These are phyloP conservation scores for Echeneis naucrates DNA, from an alignment of 2,797 vertebrate species.

Conservation along the genomic window DNA sequence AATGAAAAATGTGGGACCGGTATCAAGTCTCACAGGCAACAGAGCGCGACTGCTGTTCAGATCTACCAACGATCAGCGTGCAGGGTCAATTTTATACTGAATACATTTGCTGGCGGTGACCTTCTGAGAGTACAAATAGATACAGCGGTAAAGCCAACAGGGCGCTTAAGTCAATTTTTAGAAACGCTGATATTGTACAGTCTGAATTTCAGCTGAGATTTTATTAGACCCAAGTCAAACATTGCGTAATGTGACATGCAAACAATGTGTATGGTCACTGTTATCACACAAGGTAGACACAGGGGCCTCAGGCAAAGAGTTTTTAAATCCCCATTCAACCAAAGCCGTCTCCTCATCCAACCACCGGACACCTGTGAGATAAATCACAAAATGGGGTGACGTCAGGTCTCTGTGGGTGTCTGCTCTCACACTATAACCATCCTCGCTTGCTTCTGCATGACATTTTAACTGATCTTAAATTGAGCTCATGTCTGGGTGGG, in stretches of 20 bases:
- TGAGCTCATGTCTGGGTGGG: slow-evolving; percentile 5
- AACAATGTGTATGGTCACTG: neutral
- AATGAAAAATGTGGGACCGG: neutral
- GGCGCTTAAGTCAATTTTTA: neutral
- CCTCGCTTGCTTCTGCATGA: neutral
- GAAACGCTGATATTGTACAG: neutral
- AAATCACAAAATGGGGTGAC: slow-evolving; percentile 7
- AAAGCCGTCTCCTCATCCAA: slow-evolving; percentile 21
- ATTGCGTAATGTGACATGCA: slow-evolving; percentile 2
- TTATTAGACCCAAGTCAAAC: neutral
- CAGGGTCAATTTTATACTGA: neutral
- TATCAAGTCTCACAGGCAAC: neutral
- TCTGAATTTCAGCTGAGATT: slow-evolving; percentile 1
- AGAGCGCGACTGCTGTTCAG: neutral
- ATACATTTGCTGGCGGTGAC: neutral
- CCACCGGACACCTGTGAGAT: slow-evolving; percentile 3
- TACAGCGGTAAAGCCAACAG: too few species aligned
- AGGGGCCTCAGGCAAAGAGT: slow-evolving; percentile 12
- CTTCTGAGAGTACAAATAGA: too few species aligned
- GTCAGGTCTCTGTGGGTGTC: slow-evolving; percentile 2
- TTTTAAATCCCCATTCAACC: slow-evolving; percentile 8
- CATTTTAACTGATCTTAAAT: slow-evolving; percentile 3
- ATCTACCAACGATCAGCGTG: neutral
- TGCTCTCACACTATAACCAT: neutral
- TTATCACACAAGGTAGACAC: slow-evolving; percentile 2